Evolutionary conservation across 1,140 invertebrate genomes (phyloP).

Genomic region (Harlomillsia oculata): DNA sequence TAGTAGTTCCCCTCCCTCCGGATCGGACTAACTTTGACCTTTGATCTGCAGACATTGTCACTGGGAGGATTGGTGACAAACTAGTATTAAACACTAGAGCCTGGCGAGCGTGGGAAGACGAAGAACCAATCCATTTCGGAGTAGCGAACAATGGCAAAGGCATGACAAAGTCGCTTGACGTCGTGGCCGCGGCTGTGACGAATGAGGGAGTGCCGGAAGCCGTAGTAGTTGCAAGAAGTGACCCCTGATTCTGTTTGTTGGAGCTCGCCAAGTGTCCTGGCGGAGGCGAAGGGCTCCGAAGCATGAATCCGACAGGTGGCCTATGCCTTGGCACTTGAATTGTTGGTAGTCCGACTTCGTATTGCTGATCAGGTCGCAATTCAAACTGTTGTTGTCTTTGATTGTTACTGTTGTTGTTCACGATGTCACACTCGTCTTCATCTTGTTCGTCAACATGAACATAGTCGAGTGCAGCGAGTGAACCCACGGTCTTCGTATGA

Average conservation of each 20-base stretch:
- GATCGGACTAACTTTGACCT: no score
- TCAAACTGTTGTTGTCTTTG: no score
- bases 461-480: constrained; percentile 15
- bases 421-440: no score
- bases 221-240: background rate
- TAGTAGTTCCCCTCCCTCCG: no score
- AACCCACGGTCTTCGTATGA: constrained; percentile 28
- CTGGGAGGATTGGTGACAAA: no score
- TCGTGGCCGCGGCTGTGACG: background rate
- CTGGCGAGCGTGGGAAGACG: no score
- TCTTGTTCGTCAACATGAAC: constrained; percentile 8
- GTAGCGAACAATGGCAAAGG: no score
- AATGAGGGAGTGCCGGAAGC: background rate
- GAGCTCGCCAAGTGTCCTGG: background rate
- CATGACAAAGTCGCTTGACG: no score
- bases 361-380: constrained; percentile 29
- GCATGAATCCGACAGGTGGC: background rate
- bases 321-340: background rate
- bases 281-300: background rate
- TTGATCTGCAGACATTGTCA: no score
- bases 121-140: no score
- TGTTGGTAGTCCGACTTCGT: constrained; percentile 22
- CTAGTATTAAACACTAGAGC: no score
- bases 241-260: background rate
- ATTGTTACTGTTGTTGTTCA: no score